Percentiles rank a stretch among this genome's conserved stretches.
Evolutionary conservation across 2,113 vertebrate genomes (phyloP).

Genomic region (Mirounga angustirostris): DNA sequence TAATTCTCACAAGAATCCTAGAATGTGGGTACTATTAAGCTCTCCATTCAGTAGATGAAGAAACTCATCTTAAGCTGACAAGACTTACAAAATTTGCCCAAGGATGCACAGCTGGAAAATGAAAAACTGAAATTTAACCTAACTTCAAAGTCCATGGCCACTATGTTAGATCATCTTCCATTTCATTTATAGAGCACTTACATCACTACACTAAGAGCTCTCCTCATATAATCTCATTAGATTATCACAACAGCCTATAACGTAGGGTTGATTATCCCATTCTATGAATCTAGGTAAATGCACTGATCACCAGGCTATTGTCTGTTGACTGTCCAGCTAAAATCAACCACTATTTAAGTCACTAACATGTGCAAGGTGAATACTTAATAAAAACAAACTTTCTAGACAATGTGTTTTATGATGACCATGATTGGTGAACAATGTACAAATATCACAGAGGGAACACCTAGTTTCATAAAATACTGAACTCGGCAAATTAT

Average conservation of each 20-base stretch:
- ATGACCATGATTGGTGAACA: slow-evolving; percentile 25
- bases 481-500: background rate
- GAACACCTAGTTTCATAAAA: background rate
- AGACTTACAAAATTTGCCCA: background rate
- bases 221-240: background rate
- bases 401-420: slow-evolving; percentile 31
- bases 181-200: background rate
- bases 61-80: slow-evolving; percentile 27
- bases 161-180: background rate
- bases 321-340: slow-evolving; percentile 7
- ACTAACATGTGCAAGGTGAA: background rate
- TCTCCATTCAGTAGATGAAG: background rate
- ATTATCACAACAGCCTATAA: background rate
- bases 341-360: slow-evolving; percentile 43
- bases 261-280: background rate
- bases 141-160: background rate
- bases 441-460: background rate
- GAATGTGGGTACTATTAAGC: background rate
- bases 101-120: background rate
- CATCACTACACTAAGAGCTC: background rate
- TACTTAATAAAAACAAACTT: slow-evolving; percentile 67
- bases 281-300: slow-evolving; percentile 24
- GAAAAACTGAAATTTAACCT: background rate
- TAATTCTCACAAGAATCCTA: background rate
- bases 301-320: slow-evolving; percentile 37